Base-by-base conservation (phyloP, 1,140 invertebrate species). In the Palaemon carinicauda region DNA sequence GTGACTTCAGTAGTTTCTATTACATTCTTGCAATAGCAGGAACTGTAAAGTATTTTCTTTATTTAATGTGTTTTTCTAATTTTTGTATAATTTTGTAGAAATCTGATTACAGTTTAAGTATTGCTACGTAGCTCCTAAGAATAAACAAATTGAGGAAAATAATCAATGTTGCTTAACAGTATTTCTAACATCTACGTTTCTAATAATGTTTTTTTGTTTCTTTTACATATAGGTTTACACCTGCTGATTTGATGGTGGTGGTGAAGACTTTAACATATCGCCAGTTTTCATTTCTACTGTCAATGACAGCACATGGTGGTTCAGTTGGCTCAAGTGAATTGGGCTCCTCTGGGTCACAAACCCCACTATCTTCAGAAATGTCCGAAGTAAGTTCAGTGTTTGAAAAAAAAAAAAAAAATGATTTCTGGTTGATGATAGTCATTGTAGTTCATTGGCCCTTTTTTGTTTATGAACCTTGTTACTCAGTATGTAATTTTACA, bases 161-260 rank as follows among this genome's bases (percentile, higher is more conserved):
- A n/a, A n/a, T n/a, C n/a, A n/a, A n/a, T n/a, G n/a, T n/a, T 21
- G n/a, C n/a, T 15, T 12, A 65, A 1, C 9, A 2, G 56, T 15
- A 14, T 0, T n/a, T 27, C 29, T 65, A 4, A 3, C 17, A 7
- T 29, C 10, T 69, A 7, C 5, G n/a, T 7, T 74, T 41, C 7
- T 41, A 9, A 12, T 41, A 3, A 41, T 41, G 41, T 5, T 9
- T 33, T 60, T 24, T 29, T n/a, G 50, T 24, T 71, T 3, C 17
- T n/a, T 29, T 24, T 14, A 15, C 19, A 12, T 3, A n/a, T 82
- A 89, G 88, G 71, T 89, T 85, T 79, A 89, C 88, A 19, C 88
- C 88, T n/a, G 85, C 88, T 51, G 88, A 89, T 56, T 60, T 89
- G 9, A 88, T 89, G 88, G 85, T 89, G n/a, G 82, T 89, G 41